A percentile compares a stretch with the other conserved stretches of the same genome.
Evolutionary conservation across 1,140 invertebrate species (phyloP).

Genomic region (Panagrolaimus sp.): DNA sequence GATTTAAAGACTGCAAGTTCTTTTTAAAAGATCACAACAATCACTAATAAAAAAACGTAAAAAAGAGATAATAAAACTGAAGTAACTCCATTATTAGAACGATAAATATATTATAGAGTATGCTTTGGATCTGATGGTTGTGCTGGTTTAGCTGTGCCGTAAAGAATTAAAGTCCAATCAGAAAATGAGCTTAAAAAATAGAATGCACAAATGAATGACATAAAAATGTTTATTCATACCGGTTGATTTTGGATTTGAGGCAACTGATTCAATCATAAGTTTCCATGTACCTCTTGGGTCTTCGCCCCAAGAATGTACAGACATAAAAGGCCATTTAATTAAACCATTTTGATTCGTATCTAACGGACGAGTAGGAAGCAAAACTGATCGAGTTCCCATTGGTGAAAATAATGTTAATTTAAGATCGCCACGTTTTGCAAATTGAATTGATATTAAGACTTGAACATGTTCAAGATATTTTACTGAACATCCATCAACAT

Average conservation of each 20-base stretch:
- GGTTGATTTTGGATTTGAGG: slow-evolving; percentile 45
- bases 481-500: slow-evolving; percentile 63
- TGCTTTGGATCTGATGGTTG: slow-evolving; percentile 46
- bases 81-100: too few relatives aligned
- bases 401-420: slow-evolving; percentile 54
- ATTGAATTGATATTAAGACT: slow-evolving; percentile 77
- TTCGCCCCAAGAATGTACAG: slow-evolving; percentile 86
- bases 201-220: too few relatives aligned
- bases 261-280: slow-evolving; percentile 60
- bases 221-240: slow-evolving; percentile 40
- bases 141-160: slow-evolving; percentile 53
- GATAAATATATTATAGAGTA: background rate
- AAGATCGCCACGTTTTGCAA: slow-evolving; percentile 70
- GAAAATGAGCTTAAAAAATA: slow-evolving; percentile 40
- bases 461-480: slow-evolving; percentile 85
- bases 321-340: slow-evolving; percentile 77
- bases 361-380: slow-evolving; percentile 52
- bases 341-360: slow-evolving; percentile 72
- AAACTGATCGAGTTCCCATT: slow-evolving; percentile 48
- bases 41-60: too few relatives aligned
- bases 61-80: too few relatives aligned
- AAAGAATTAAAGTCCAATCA: slow-evolving; percentile 54
- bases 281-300: slow-evolving; percentile 71
- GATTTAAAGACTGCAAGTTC: too few relatives aligned
- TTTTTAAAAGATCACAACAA: too few relatives aligned